A percentile compares a stretch with the other conserved stretches of the same genome.
phyloP scores from a whole-genome alignment of 2,797 vertebrate species.

The Muscicapa striata region DNA sequence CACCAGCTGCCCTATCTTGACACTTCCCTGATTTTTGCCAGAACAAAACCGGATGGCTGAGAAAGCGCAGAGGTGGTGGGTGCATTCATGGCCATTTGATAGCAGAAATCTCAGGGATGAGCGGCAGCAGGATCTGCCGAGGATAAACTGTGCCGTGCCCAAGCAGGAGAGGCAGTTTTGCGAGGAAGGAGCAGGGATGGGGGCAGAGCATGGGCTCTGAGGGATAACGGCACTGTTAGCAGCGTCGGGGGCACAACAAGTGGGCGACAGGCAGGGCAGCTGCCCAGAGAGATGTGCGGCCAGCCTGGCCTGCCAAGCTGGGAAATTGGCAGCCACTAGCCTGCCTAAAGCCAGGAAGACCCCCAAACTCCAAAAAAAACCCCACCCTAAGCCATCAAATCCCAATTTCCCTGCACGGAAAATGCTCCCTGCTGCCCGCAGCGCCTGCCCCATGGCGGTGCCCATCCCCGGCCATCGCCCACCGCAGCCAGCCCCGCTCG shows the following conservation, averaged over 20 bases:
- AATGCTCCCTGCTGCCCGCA: background rate
- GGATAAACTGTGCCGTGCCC: background rate
- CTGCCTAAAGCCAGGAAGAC: background rate
- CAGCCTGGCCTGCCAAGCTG: background rate
- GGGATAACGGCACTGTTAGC: background rate
- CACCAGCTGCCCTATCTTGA: accelerated
- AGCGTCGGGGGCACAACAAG: background rate
- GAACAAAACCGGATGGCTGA: accelerated
- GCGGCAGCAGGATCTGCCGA: background rate
- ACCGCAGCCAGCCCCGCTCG: constrained; percentile 76
- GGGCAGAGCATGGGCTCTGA: background rate
- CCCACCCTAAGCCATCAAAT: background rate
- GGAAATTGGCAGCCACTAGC: background rate
- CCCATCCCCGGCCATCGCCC: constrained; percentile 78
- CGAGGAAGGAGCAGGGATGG: background rate
- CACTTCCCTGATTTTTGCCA: background rate
- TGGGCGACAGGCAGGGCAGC: background rate
- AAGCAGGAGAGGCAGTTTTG: background rate
- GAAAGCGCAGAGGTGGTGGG: accelerated
- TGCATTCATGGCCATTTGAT: accelerated
- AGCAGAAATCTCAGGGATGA: background rate
- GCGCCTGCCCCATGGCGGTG: background rate
- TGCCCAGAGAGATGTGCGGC: background rate
- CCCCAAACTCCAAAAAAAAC: background rate
- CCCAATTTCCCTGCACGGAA: background rate